Conservation (phyloP, 2,797 vertebrate genomes). For the Chiroxiphia lanceolata region DNA sequence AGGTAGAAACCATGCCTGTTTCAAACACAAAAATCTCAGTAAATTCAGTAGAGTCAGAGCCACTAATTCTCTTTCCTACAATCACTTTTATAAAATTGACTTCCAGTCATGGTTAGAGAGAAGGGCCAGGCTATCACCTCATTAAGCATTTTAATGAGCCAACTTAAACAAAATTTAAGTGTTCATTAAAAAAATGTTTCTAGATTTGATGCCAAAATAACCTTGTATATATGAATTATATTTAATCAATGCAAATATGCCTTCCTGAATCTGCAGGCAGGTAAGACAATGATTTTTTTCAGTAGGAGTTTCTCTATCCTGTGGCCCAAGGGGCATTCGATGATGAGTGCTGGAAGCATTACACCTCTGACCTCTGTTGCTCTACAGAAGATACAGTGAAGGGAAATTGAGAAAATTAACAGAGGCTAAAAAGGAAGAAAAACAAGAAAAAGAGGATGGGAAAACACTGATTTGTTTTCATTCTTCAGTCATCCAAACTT, state of each 20-base stretch:
- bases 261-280: not conserved
- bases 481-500: not conserved
- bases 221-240: not conserved
- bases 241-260: not conserved
- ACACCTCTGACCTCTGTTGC: not conserved
- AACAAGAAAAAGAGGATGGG: not conserved
- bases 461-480: not conserved
- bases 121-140: not conserved
- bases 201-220: not conserved
- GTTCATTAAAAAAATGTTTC: not conserved
- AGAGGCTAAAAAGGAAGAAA: not conserved
- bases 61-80: not conserved
- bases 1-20: not conserved
- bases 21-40: not conserved
- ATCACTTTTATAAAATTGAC: not conserved
- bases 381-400: not conserved
- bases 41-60: not conserved
- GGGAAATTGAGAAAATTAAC: not conserved
- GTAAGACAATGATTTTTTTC: not conserved
- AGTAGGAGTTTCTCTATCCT: not conserved
- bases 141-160: not conserved
- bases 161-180: not conserved
- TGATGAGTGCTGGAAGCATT: not conserved
- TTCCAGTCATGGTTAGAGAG: not conserved
- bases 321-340: not conserved